A percentile compares a stretch with the other conserved stretches of the same genome.
These are phyloP conservation scores for Eidolon dupreanum DNA, from an alignment of 2,797 vertebrate species.

Conservation along the genomic window DNA sequence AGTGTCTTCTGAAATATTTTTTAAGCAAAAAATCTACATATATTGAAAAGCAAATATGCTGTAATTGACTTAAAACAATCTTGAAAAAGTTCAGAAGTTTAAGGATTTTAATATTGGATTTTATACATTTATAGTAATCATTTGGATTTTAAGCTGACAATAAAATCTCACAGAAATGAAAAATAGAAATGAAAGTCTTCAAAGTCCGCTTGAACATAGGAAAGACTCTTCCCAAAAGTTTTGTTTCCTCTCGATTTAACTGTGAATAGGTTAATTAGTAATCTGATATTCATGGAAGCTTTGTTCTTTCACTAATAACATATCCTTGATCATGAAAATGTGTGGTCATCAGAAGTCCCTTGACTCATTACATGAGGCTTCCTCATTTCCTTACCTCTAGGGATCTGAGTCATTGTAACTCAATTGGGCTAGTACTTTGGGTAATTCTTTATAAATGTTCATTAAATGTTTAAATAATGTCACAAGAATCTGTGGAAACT, in stretches of 20 bases:
- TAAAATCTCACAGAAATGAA: background rate
- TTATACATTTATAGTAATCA: background rate
- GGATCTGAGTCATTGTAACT: background rate
- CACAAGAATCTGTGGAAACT: background rate
- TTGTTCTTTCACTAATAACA: conserved; percentile 48
- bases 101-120: background rate
- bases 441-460: conserved; percentile 5
- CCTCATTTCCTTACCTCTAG: background rate
- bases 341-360: background rate
- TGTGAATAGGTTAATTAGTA: conserved; percentile 33
- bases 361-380: background rate
- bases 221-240: background rate
- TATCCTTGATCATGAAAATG: background rate
- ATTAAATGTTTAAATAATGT: conserved; percentile 21
- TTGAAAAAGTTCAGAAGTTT: background rate
- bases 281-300: background rate
- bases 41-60: background rate
- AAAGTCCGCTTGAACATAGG: background rate
- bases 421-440: background rate
- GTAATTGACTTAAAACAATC: background rate
- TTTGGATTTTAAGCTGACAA: conserved; percentile 13
- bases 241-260: conserved; percentile 30
- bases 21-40: background rate
- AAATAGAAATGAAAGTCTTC: background rate
- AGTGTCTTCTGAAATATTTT: background rate